phyloP scores from a whole-genome alignment of 1,140 invertebrate species.

The Chymomyza costata region DNA sequence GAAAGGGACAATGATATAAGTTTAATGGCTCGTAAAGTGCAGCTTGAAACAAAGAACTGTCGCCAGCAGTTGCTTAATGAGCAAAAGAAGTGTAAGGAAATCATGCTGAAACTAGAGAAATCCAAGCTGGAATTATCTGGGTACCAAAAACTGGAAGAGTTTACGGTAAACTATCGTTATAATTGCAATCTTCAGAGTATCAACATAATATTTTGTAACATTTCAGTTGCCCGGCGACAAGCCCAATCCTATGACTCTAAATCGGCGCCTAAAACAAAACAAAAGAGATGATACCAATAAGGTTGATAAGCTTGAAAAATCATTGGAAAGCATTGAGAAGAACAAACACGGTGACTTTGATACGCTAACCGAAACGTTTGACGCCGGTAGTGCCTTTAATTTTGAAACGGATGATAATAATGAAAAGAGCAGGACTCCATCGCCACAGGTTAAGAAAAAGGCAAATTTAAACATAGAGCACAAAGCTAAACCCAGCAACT shows the following conservation, averaged over 20 bases:
- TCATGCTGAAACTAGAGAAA: constrained; percentile 81
- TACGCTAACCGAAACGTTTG: constrained; percentile 48
- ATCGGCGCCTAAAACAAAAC: constrained; percentile 38
- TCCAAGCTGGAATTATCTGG: constrained; percentile 75
- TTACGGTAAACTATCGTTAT: constrained; percentile 38
- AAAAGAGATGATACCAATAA: constrained; percentile 45
- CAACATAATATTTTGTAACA: neutral
- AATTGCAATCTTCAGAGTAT: too few relatives aligned
- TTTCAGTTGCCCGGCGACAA: constrained; percentile 32
- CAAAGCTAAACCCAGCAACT: constrained; percentile 14
- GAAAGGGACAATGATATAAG: constrained; percentile 83
- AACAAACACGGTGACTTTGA: constrained; percentile 53
- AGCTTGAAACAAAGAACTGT: constrained; percentile 83
- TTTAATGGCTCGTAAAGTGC: constrained; percentile 80
- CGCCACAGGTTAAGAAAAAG: neutral
- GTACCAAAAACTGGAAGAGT: constrained; percentile 64
- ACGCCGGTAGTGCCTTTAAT: constrained; percentile 46
- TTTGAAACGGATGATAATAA: constrained; percentile 47
- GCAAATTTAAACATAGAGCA: neutral
- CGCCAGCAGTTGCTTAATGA: constrained; percentile 82
- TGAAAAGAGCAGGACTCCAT: constrained; percentile 27
- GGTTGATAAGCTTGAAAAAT: constrained; percentile 59
- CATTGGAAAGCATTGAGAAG: constrained; percentile 57
- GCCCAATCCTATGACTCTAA: constrained; percentile 43
- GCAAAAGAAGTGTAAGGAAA: constrained; percentile 82